Evolutionary conservation across 2,888 invertebrate species (phyloP).

Genomic region (Volucella inanis): DNA sequence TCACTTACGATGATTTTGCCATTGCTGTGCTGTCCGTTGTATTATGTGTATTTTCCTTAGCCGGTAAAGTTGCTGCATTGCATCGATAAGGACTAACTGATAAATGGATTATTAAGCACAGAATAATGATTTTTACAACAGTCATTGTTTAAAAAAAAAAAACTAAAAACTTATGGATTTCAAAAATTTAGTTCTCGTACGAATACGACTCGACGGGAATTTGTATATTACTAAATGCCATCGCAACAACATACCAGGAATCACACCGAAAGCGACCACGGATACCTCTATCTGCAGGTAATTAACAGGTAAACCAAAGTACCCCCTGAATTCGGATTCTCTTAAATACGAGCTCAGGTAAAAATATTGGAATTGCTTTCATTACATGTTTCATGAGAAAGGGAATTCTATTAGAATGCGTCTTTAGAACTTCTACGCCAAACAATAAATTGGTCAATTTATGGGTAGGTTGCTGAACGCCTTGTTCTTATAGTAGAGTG

Average conservation of each 20-base stretch:
- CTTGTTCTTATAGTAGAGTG: too few species aligned
- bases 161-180: neutral
- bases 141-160: slow-evolving; percentile 1
- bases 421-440: too few species aligned
- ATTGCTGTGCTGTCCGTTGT: slow-evolving; percentile 31
- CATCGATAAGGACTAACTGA: neutral
- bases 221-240: slow-evolving; percentile 2
- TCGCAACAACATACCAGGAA: neutral
- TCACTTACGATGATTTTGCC: slow-evolving; percentile 59
- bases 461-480: too few species aligned
- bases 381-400: too few species aligned
- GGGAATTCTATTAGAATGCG: too few species aligned
- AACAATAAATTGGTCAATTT: too few species aligned
- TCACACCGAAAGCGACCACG: neutral
- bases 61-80: slow-evolving; percentile 36
- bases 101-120: neutral
- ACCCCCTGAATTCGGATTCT: too few species aligned
- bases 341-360: too few species aligned
- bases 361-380: too few species aligned
- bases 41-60: slow-evolving; percentile 4
- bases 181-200: neutral
- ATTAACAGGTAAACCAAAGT: too few species aligned
- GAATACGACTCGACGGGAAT: neutral
- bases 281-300: too few species aligned
- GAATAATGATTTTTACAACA: neutral